phyloP scores from a whole-genome alignment of 2,113 vertebrate genomes.

The Neomonachus schauinslandi region DNA sequence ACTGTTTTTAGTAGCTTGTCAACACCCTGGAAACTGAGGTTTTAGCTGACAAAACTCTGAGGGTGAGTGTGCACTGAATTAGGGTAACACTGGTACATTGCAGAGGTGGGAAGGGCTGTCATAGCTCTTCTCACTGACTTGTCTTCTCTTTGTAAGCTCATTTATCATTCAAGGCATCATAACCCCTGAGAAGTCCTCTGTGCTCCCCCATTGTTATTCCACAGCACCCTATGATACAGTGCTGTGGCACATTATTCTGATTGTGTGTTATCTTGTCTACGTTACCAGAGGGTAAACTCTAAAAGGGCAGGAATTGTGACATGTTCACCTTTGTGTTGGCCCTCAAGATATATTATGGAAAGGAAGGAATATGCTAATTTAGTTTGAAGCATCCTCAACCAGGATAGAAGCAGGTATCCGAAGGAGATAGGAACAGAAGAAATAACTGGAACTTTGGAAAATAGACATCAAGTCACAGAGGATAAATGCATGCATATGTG shows the following conservation, averaged over 20 bases:
- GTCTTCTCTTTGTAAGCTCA: background rate
- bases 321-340: background rate
- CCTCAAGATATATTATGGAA: background rate
- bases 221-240: background rate
- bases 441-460: background rate
- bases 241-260: background rate
- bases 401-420: background rate
- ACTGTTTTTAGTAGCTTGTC: slow-evolving; percentile 52
- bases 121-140: background rate
- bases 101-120: background rate
- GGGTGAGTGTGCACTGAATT: background rate
- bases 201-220: background rate
- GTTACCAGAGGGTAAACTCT: background rate
- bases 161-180: background rate
- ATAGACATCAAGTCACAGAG: background rate
- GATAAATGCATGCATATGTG: background rate
- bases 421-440: background rate
- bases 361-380: background rate
- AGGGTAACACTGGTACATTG: background rate
- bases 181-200: background rate
- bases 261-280: background rate
- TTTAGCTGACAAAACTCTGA: slow-evolving; percentile 51
- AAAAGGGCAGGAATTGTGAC: background rate
- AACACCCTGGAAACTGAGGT: slow-evolving; percentile 55
- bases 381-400: background rate